Evolutionary conservation across 2,113 vertebrate genomes (phyloP).

Genomic region (Hypocryptadius cinnamomeus): DNA sequence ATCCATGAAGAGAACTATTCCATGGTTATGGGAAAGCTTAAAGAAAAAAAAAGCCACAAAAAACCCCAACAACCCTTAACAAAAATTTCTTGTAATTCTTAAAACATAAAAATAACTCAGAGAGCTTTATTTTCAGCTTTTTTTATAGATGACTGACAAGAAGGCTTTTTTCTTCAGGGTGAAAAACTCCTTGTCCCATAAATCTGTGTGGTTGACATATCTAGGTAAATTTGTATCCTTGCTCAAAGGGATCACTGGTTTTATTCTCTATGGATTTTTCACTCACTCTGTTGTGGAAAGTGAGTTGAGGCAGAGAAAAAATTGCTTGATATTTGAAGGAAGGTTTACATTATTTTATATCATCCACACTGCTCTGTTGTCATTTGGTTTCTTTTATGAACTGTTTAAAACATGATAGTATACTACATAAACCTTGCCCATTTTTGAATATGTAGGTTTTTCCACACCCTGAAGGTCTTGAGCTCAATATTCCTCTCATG

Average conservation of each 20-base stretch:
- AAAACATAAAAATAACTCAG: background rate
- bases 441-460: background rate
- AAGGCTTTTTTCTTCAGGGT: constrained; percentile 34
- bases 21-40: background rate
- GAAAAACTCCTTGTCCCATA: constrained; percentile 59
- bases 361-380: constrained; percentile 34
- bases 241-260: constrained; percentile 54
- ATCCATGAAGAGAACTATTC: constrained; percentile 9
- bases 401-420: constrained; percentile 48
- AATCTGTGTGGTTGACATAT: constrained; percentile 56
- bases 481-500: background rate
- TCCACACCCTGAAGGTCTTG: background rate
- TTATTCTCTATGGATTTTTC: constrained; percentile 57
- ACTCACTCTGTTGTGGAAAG: constrained; percentile 38
- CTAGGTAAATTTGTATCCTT: constrained; percentile 56
- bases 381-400: constrained; percentile 38
- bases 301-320: constrained; percentile 20
- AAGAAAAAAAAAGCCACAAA: background rate
- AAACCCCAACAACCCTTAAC: background rate
- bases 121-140: constrained; percentile 52
- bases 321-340: background rate
- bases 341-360: constrained; percentile 39
- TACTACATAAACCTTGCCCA: constrained; percentile 1
- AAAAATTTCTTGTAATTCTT: constrained; percentile 9
- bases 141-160: constrained; percentile 52